Base-by-base conservation (phyloP, 2,888 invertebrate genomes). In the Teinopalpus imperialis region DNA sequence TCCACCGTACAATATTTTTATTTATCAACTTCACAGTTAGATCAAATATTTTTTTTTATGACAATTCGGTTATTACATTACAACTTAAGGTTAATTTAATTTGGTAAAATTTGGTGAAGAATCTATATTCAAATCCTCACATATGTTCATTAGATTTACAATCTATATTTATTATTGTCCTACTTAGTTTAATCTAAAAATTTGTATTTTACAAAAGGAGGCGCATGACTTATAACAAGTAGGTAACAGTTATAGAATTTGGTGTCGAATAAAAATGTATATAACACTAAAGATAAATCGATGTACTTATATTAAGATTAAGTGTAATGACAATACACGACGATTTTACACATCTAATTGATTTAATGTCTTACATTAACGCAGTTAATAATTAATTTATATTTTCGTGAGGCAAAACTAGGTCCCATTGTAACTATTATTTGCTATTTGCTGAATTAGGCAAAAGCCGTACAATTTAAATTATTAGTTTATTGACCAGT, bases 351-450 rank as follows among this genome's bases (percentile, higher is more conserved):
- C 31, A 44, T 47, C 37, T 37, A 37, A 29, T 30, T 44, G 29
- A 10, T 47, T 36, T 16, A 35, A 34, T 37, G 41, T 39, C 39
- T 40, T 45, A 45, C 8, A 39, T 32, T 45, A 39, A 27, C 20
- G 39, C 45, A 40, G 14, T 40, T 45, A 40, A 45, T 31, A 30
- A 27, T 16, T 32, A 30, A 39, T 26, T 39, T 1, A 32, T 27
- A 26, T 39, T 34, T 32, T 45, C 16, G 40, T 45, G 45, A 57
- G 57, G 59, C 55, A 58, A 48, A 54, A 45, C 60, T 60, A 60
- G 59, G 59, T 59, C 60, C 60, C 59, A 49, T 53, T 47, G 52
- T 58, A 52, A 47, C 55, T 52, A 54, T 53, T 57, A 48, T 42
- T 49, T 45, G 51, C 51, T 53, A n/a, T n/a, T n/a, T n/a, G n/a